Conservation (phyloP, 1,140 invertebrate species). For the Dendrolimus kikuchii region DNA sequence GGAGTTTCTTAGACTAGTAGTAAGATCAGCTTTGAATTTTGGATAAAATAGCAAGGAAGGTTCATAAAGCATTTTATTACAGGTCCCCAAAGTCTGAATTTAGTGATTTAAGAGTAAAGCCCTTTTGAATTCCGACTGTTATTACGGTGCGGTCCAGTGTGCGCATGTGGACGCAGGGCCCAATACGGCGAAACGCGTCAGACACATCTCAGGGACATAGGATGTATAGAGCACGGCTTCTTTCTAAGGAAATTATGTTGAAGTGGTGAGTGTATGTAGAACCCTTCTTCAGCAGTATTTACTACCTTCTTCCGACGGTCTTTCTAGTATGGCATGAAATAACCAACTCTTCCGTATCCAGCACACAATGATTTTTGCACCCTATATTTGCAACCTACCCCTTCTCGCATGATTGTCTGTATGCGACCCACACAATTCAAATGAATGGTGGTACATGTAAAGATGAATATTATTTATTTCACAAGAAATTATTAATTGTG, state of each 20-base stretch:
- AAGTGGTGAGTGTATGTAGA: slow-evolving; percentile 40
- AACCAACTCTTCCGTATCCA: not conserved
- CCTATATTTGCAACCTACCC: too few relatives aligned
- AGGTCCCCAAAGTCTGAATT: not conserved
- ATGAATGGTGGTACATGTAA: too few relatives aligned
- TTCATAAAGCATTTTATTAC: too few relatives aligned
- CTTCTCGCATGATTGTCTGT: too few relatives aligned
- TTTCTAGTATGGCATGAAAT: slow-evolving; percentile 1
- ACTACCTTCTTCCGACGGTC: not conserved
- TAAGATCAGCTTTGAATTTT: too few relatives aligned
- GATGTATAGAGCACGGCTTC: slow-evolving; percentile 19
- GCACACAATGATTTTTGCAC: not conserved
- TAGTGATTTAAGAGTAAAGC: slow-evolving; percentile 8
- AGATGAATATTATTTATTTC: not conserved
- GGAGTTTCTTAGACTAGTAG: too few relatives aligned
- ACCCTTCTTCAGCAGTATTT: slow-evolving; percentile 10
- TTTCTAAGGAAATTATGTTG: slow-evolving; percentile 13
- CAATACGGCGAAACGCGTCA: slow-evolving; percentile 30
- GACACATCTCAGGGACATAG: slow-evolving; percentile 21
- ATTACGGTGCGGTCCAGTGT: slow-evolving; percentile 11
- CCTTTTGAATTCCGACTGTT: slow-evolving; percentile 10
- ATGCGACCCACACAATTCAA: too few relatives aligned
- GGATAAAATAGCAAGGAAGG: too few relatives aligned
- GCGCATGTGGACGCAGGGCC: slow-evolving; percentile 27
- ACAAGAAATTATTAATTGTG: not conserved